phyloP scores from a whole-genome alignment of 2,113 vertebrate species.

The Microcebus jonahi region DNA sequence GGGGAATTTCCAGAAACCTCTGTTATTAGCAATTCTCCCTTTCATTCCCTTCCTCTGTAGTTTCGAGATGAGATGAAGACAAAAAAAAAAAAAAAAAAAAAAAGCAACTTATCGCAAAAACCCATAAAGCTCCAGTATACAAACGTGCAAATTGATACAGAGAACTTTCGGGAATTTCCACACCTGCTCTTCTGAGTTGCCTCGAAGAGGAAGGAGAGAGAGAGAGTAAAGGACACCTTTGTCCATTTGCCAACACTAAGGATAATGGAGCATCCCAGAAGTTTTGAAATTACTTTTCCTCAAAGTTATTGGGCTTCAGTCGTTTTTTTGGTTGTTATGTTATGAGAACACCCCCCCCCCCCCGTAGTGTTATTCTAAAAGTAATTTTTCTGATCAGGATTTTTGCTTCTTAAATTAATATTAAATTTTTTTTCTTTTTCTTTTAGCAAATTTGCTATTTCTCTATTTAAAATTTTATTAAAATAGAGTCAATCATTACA shows the following conservation, averaged over 20 bases:
- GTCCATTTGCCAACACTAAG: neutral
- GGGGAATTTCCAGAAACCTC: slow-evolving; percentile 88
- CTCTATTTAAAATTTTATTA: neutral
- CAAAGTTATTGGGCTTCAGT: neutral
- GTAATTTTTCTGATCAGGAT: neutral
- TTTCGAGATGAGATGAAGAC: slow-evolving; percentile 87
- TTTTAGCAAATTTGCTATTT: neutral
- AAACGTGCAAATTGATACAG: slow-evolving; percentile 76
- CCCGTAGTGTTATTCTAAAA: neutral
- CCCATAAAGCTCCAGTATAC: slow-evolving; percentile 75
- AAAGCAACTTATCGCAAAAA: slow-evolving; percentile 76
- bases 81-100: slow-evolving; percentile 47
- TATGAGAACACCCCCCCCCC: neutral
- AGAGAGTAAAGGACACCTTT: neutral
- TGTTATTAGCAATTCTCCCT: slow-evolving; percentile 84
- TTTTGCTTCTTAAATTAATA: slow-evolving; percentile 44
- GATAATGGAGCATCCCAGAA: neutral
- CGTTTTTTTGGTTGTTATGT: neutral
- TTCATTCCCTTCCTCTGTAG: slow-evolving; percentile 88
- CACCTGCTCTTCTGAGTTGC: slow-evolving; percentile 55
- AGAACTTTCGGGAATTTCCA: slow-evolving; percentile 81
- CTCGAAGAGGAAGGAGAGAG: slow-evolving; percentile 59
- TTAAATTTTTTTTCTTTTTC: slow-evolving; percentile 16
- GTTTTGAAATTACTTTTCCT: neutral
- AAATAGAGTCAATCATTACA: neutral